Base-by-base conservation (phyloP, 2,113 vertebrate species). In the Sylvia atricapilla region DNA sequence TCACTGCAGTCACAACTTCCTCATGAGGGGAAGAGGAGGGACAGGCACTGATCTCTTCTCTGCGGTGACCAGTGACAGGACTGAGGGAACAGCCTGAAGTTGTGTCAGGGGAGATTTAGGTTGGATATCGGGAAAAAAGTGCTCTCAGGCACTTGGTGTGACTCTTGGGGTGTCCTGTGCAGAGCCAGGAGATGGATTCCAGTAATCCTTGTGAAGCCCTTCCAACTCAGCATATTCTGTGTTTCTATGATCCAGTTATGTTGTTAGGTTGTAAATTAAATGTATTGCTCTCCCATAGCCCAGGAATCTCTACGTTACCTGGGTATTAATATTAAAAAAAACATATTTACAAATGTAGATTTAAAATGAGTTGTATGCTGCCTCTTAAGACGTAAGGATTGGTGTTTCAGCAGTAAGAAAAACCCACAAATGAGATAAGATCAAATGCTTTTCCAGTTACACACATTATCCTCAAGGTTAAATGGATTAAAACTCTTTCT, bases 381-480 rank as follows among this genome's bases (percentile, higher is more conserved):
- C 78, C n/a, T 75, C 78, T 77, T 72, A 90, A 66, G 19, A 50
- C 3, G 0, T 52, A 66, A 94, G 43, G 22, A 39, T 27, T 92
- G 78, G 30, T 1, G 67, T 90, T 94, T 84, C 68, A 75, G 30
- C 66, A 41, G 28, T 44, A 72, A 91, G 39, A n/a, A 69, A 44
- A 14, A 3, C 3, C 8, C 11, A 47, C 8, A 55, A 63, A 41
- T 41, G 39, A 64, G 89, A 78, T 95, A 70, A 83, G 86, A 83
- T 87, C 68, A 81, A 47, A 75, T 62, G 60, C 11, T 87, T 72
- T 91, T 86, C 47, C 33, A 67, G 24, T 70, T 78, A 72, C 33
- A 31, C 35, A 63, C 30, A 3, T 90, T 92, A 69, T 88, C 39
- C 30, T 93, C 84, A 72, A 84, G 31, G 52, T 88, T 73, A 95